phyloP scores from a whole-genome alignment of 2,113 vertebrate genomes.

The Aegotheles bennettii region DNA sequence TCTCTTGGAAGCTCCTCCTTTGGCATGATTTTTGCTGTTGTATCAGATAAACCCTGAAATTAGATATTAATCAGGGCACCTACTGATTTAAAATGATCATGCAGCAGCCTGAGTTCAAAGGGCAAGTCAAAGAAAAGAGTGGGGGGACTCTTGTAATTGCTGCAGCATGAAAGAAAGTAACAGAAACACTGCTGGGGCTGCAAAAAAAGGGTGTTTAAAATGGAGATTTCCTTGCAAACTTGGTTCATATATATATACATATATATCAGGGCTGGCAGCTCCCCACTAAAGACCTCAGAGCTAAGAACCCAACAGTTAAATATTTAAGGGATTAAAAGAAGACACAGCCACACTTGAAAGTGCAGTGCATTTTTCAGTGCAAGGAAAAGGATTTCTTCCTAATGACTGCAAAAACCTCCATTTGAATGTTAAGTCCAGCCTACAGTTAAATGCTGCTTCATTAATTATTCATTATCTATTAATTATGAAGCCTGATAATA shows the following conservation, averaged over 20 bases:
- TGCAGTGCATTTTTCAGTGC: neutral
- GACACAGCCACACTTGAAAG: neutral
- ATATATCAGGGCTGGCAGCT: neutral
- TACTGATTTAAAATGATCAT: neutral
- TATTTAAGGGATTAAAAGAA: neutral
- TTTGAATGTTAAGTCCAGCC: neutral
- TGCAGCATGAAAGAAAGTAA: neutral
- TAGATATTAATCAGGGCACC: neutral
- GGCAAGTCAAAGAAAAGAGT: neutral
- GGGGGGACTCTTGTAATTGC: neutral
- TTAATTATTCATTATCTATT: conserved; percentile 50
- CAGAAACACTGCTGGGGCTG: neutral
- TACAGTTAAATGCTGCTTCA: neutral
- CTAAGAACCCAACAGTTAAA: neutral
- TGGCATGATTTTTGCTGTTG: neutral
- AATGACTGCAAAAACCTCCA: neutral
- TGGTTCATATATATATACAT: neutral
- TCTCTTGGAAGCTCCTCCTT: neutral
- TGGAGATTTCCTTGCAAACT: neutral
- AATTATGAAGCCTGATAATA: conserved; percentile 32
- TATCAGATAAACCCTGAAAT: neutral
- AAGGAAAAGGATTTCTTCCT: neutral
- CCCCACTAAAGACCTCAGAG: neutral
- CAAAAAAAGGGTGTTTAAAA: neutral
- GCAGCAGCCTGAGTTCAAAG: neutral